Base-by-base conservation (phyloP, 2,113 vertebrate genomes). In the Microcebus jonahi region DNA sequence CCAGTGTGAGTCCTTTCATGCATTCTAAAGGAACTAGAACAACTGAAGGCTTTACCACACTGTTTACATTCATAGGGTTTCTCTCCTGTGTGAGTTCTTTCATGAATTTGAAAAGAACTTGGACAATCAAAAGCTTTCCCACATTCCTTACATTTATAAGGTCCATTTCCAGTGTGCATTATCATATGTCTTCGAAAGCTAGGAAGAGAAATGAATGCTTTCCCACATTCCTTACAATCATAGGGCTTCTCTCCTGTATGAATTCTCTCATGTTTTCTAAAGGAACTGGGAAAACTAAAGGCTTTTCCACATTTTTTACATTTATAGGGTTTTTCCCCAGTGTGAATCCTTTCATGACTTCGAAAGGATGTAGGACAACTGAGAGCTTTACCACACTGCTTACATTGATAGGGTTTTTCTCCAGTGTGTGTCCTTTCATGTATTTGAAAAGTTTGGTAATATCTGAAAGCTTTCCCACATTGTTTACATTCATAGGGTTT, bases 281-380 rank as follows among this genome's bases (percentile, higher is more conserved):
- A 95, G 50, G 94, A 95, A 61, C 94, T 95, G 20, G 88, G 73
- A 42, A 95, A 95, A 53, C 93, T 93, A 63, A 97, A 97, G 63
- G 92, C 87, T 68, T 97, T 97, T 48, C 95, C 90, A 36, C 97
- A 97, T 68, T 97, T 84, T 31, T 86, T 92, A 90, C 95, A 97
- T 25, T 95, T 77, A 75, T 95, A 97, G 18, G 96, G 95, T 61
- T 91, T 96, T 67, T 97, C 96, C 90, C 96, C 95, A 15, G 93
- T 97, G 70, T 97, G 96, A 75, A 92, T 94, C 70, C 95, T 95
- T 88, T 95, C 73, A 31, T 97, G 95, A 67, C 90, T 96, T 55
- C 82, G 55, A 71, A 97, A 93, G 39, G 93, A 95, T 1, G 86
- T 87, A 1, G 83, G 76, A 53, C 86, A 91, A 63, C 83, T 92